Evolutionary conservation across 2,797 vertebrate species (phyloP), one percentile per base, ranked within the genome.

Genomic region (Gobionotothen gibberifrons): DNA sequence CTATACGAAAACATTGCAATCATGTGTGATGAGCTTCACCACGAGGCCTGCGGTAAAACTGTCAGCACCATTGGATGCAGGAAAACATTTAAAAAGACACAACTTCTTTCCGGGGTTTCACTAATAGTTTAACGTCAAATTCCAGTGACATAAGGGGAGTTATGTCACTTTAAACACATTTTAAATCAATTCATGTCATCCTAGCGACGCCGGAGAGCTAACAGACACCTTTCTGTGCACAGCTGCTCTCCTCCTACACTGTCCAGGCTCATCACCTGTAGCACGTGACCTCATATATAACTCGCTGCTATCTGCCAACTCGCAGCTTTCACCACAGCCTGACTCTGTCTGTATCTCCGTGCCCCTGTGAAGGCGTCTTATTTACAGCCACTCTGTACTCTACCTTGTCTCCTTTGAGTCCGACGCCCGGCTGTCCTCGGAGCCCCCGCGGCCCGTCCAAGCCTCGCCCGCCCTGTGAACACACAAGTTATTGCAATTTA

Each of bases 401-500:
- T 91, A 97, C 97, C 96, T 96, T 97, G 90, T 96, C 95, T 92
- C 96, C 96, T 94, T 97, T 97, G 87, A 95, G 93, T 83, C 94
- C 93, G 55, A 84, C 78, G 46, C 96, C 96, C 53, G 78, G 85
- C 83, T 91, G 92, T 81, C 96, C 96, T 89, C 92, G 91, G 82
- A 92, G 83, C 71, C 96, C 96, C 90, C 95, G 96, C 13, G 92
- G 94, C 49, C 94, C 96, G 57, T 97, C 96, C 90, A 95, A 93
- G 65, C 96, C 96, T 85, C 95, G 95, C 10, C 97, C 95, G 63
- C 95, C 96, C 96, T 97, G 84, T 44, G 79, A 77, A 83, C 15
- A 85, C 14, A 88, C 69, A 26, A 26, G 26, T 26, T 26, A 26
- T 26, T 26, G 26, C 4, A 26, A 26, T 26, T 26, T 26, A 26